These are phyloP conservation scores for Eupithecia abbreviata DNA, from an alignment of 2,888 invertebrate genomes.

Conservation along the genomic window DNA sequence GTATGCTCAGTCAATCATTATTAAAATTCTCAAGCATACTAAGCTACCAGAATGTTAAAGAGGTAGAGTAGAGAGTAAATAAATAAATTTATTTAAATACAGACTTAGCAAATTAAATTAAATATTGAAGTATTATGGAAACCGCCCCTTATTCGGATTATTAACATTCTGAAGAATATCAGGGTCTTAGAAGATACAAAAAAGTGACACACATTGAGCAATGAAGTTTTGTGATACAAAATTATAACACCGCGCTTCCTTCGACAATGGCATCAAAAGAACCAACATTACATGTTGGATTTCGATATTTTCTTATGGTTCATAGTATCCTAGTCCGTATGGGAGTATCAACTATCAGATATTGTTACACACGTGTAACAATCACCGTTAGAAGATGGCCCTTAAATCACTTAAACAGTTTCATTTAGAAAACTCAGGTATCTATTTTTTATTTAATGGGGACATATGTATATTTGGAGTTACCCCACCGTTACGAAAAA, in stretches of 20 bases:
- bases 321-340: constrained; percentile 12
- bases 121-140: neutral
- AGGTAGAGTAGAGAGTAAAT: neutral
- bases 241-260: neutral
- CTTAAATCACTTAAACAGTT: neutral
- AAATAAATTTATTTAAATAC: constrained; percentile 1
- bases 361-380: neutral
- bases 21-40: constrained; percentile 22
- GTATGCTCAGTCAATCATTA: constrained; percentile 24
- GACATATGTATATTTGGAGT: neutral
- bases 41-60: constrained; percentile 15
- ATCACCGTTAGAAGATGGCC: neutral
- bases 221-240: neutral
- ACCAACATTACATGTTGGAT: neutral
- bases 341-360: neutral
- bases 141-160: neutral
- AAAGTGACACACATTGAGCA: neutral
- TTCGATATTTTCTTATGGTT: neutral
- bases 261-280: neutral
- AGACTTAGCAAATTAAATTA: neutral
- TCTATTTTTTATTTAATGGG: neutral
- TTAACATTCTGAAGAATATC: constrained; percentile 15
- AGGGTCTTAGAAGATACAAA: neutral
- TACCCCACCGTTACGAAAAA: neutral
- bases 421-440: neutral